Conservation (phyloP, 2,113 vertebrate genomes). For the Vimba vimba region DNA sequence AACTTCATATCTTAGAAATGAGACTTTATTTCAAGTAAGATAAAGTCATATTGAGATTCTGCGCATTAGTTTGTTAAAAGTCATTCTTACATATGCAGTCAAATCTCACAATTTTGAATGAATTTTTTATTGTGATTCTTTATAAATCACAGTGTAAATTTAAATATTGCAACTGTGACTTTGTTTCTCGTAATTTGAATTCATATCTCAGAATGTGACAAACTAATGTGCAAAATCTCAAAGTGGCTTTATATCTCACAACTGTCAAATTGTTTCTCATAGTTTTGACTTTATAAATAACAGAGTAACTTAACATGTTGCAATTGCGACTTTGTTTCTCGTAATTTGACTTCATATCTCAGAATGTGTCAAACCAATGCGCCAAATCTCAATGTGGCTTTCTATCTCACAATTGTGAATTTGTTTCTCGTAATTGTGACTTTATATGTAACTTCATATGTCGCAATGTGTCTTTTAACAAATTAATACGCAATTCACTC, state of each 20-base stretch:
- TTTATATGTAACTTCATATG: not conserved
- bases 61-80: not conserved
- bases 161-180: not conserved
- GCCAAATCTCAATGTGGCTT: not conserved
- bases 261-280: no score
- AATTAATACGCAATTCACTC: not conserved
- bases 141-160: not conserved
- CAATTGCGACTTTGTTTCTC: not conserved
- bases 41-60: not conserved
- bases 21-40: no score
- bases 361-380: not conserved
- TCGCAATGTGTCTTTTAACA: not conserved
- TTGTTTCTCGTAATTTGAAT: not conserved
- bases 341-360: not conserved
- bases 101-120: not conserved
- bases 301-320: no score
- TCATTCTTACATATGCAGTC: not conserved
- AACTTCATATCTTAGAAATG: not conserved
- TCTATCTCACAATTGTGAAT: not conserved
- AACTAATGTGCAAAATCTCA: not conserved
- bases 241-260: not conserved
- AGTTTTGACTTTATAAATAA: not conserved
- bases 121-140: not conserved
- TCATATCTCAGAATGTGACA: not conserved
- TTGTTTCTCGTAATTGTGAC: not conserved